A percentile compares a stretch with the other conserved stretches of the same genome.
These are phyloP conservation scores for Steinernema feltiae DNA, from an alignment of 1,140 invertebrate species.

Conservation along the genomic window DNA sequence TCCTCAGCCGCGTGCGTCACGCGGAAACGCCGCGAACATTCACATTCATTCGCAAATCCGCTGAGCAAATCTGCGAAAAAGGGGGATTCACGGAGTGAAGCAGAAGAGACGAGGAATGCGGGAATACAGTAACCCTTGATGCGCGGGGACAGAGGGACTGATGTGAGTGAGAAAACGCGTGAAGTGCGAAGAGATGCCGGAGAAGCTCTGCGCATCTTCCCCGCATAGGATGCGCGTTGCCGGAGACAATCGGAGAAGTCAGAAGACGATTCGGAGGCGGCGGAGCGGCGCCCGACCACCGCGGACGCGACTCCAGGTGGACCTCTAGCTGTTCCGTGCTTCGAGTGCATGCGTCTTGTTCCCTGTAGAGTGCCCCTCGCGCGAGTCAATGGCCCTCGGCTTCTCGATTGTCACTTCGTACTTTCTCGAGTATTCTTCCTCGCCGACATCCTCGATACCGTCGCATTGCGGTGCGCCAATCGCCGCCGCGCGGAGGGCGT, in stretches of 20 bases:
- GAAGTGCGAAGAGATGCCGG: too few species aligned
- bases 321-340: not conserved
- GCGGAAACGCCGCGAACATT: not conserved
- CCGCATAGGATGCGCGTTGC: too few species aligned
- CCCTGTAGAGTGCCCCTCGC: not conserved
- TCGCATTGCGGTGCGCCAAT: not conserved
- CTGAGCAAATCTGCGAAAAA: not conserved
- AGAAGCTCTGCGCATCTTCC: too few species aligned
- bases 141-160: too few species aligned
- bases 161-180: too few species aligned
- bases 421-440: not conserved
- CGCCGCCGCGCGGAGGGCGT: not conserved
- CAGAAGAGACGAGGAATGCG: not conserved
- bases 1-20: not conserved
- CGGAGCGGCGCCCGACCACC: not conserved
- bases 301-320: not conserved
- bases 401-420: not conserved
- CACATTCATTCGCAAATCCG: not conserved
- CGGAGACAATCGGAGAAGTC: too few species aligned
- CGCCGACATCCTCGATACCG: not conserved
- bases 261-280: not conserved
- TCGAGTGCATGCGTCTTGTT: not conserved
- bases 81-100: not conserved
- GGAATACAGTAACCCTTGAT: too few species aligned
- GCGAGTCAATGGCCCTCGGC: not conserved